Conservation (phyloP, 2,113 vertebrate species). For the Clupea harengus region DNA sequence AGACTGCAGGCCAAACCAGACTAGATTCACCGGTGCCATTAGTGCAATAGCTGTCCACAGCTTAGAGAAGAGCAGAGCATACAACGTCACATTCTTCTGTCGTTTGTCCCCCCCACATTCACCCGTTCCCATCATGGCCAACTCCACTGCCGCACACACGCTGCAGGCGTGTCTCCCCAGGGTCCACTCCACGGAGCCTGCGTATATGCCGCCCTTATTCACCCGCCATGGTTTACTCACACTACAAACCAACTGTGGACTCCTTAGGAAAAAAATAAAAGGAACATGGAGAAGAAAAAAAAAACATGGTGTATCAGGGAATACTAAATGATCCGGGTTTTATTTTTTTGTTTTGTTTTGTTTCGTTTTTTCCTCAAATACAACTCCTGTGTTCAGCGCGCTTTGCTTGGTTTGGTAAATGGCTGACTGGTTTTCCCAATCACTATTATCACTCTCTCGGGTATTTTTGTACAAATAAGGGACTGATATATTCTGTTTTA, state of each 20-base stretch:
- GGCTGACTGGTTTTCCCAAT: conserved; percentile 15
- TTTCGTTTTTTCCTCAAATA: not conserved
- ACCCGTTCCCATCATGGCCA: not conserved
- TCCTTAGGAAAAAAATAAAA: not conserved
- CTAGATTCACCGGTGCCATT: not conserved
- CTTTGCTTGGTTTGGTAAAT: conserved; percentile 14
- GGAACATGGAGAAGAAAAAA: not conserved
- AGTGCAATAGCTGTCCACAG: not conserved
- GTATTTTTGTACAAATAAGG: conserved; percentile 17
- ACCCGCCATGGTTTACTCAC: not conserved
- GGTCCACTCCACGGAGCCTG: too few species aligned
- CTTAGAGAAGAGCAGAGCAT: not conserved
- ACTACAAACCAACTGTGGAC: conserved; percentile 5
- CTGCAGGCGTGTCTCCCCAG: not conserved
- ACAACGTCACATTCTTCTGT: not conserved
- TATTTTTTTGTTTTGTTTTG: not conserved
- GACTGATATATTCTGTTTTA: conserved; percentile 9
- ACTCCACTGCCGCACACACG: not conserved
- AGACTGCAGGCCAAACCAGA: not conserved
- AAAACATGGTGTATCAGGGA: conserved; percentile 9
- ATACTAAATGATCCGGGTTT: not conserved
- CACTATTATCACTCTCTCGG: conserved; percentile 11
- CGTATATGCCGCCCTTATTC: too few species aligned
- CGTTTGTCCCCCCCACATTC: not conserved
- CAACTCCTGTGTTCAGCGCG: not conserved